Evolutionary conservation across 2,797 vertebrate genomes (phyloP), one percentile per base, ranked within the genome.

Genomic region (Novumbra hubbsi): DNA sequence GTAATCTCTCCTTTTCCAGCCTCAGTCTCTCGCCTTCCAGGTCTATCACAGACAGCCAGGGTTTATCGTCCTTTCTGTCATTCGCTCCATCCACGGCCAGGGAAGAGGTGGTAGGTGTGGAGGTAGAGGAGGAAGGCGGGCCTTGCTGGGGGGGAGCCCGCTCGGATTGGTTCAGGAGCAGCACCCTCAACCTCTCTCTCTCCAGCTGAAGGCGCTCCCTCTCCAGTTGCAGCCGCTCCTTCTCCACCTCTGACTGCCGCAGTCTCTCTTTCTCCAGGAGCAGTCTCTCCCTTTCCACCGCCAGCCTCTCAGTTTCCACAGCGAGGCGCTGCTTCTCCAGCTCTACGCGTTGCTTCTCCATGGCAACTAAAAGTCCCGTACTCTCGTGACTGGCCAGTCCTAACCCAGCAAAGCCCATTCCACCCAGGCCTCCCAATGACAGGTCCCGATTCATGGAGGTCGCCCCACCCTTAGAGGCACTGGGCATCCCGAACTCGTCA

Each of bases 291-390:
- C 95, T 96, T 81, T 98, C 97, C 41, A 98, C 94, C 24, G 92
- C 95, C 75, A 98, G 80, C 5, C 96, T 92, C 73, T 98, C 96
- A 0, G 93, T 93, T 81, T 98, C 96, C 4, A 98, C 93, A 19
- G 94, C 94, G 68, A 98, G 86, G 0, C 96, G 93, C 69, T 97
- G 96, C 8, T 95, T 96, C 77, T 98, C 96, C 83, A 98, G 76
- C 82, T 97, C 96, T 67, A 98, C 80, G 1, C 96, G 94, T 85
- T 97, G 96, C 79, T 95, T 98, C 90, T 98, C 96, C 76, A 97
- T 87, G 41, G 88, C 93, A 5, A 96, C 90, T 68, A 96, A 90
- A 78, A 96, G 78, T 24, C 94, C 94, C 0, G 95, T 93, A 83
- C 93, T 92, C 50, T 95, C 95, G 6, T 91, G 94, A 0, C 57